Base-by-base conservation (phyloP, 2,888 invertebrate genomes). In the Catonia carolina region DNA sequence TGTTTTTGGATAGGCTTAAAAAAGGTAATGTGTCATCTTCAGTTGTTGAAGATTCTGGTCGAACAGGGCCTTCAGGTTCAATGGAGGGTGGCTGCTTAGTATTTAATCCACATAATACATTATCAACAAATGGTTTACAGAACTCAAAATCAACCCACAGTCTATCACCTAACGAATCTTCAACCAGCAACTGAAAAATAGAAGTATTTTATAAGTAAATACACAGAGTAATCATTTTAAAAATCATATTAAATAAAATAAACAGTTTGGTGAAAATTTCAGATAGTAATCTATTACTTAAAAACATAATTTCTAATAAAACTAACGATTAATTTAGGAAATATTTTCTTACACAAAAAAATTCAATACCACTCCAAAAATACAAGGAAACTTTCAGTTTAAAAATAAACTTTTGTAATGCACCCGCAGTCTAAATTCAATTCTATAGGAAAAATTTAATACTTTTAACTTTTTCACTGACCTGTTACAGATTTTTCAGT, bases 71-170 rank as follows among this genome's bases (percentile, higher is more conserved):
- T n/a, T 64, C 63, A 4, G 60, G 59, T 17, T 62, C 55, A 33
- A 55, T 55, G 8, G 61, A 50, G 0, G 89, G 84, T 0, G 89
- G 89, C 53, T 82, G 75, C 66, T 84, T 85, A 0, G 92, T 93
- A 64, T 82, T 84, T 72, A 93, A 89, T 1, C 89, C 90, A 0
- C 88, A 88, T 55, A 87, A 77, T 50, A 97, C 86, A 71, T 96
- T 97, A 65, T 93, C 91, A 0, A 93, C 90, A 70, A 96, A 88
- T 18, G 87, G 85, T 68, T 88, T 87, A 71, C 95, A 95, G 74
- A 91, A 89, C 0, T 89, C 83, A 66, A 89, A 85, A 70, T 97
- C 97, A 17, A 96, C 91, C 93, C 97, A 97, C 63, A 89, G 80
- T 35, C 96, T 78, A 68, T 98, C 97, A 41, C 90, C 92, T 1